Evolutionary conservation across 2,113 vertebrate genomes (phyloP).

Genomic region (Nymphicus hollandicus): DNA sequence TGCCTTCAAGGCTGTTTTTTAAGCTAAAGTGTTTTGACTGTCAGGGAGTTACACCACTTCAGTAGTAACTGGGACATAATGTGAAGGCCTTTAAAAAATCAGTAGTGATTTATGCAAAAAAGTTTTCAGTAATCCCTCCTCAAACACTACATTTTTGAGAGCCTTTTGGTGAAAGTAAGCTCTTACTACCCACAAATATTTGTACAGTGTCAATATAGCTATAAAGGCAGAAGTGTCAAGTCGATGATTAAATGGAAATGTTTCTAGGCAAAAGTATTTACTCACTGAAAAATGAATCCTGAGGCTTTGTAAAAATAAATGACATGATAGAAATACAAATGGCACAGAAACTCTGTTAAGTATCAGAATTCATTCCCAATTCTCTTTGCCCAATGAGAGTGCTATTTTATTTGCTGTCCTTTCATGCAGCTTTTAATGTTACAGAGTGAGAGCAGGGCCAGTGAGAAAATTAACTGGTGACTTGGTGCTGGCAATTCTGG

Average conservation of each 20-base stretch:
- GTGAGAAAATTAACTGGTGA: neutral
- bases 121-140: neutral
- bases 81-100: neutral
- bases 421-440: neutral
- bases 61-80: neutral
- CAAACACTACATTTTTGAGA: neutral
- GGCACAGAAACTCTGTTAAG: neutral
- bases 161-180: neutral
- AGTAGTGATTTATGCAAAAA: neutral
- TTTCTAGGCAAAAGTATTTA: neutral
- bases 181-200: slow-evolving; percentile 13
- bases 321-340: neutral
- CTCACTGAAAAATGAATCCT: neutral
- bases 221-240: slow-evolving; percentile 1
- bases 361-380: neutral
- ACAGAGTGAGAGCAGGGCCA: neutral
- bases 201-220: neutral
- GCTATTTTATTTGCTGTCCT: neutral
- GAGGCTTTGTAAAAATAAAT: slow-evolving; percentile 17
- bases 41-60: neutral
- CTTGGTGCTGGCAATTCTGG: neutral
- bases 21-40: neutral
- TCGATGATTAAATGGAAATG: neutral
- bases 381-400: neutral
- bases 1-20: neutral